These are phyloP conservation scores for Novumbra hubbsi DNA, from an alignment of 2,797 vertebrate genomes.

Conservation along the genomic window DNA sequence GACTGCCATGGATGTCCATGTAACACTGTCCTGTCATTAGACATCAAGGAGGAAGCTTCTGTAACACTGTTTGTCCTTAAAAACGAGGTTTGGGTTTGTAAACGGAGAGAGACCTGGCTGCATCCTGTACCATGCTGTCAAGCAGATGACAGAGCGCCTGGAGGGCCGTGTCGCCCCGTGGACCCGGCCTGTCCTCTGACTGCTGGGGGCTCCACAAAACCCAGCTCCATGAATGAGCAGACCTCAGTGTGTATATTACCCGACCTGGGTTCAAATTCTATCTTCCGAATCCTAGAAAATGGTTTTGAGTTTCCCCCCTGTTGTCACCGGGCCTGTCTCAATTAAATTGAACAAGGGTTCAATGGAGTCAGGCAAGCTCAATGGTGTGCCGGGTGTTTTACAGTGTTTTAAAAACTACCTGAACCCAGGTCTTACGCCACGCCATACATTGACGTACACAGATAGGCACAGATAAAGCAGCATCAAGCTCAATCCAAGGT, in stretches of 20 bases:
- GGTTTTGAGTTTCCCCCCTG: background rate
- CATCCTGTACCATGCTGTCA: constrained; percentile 14
- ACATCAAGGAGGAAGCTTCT: constrained; percentile 7
- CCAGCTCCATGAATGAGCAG: background rate
- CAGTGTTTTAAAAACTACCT: background rate
- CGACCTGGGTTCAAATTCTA: background rate
- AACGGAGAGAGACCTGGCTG: constrained; percentile 1
- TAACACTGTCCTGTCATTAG: constrained; percentile 52
- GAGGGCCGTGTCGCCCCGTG: constrained; percentile 6
- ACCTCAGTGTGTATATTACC: background rate
- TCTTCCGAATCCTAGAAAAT: background rate
- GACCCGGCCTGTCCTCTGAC: background rate
- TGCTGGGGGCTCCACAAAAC: background rate
- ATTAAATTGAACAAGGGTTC: background rate
- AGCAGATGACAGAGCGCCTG: constrained; percentile 13
- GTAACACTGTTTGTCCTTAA: background rate
- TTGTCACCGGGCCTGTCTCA: no score
- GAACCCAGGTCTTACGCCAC: background rate
- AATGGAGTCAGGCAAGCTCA: background rate
- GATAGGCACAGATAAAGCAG: background rate
- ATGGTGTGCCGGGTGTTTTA: background rate
- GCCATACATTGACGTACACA: background rate
- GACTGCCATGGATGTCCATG: constrained; percentile 47
- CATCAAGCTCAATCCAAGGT: background rate
- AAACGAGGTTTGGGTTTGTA: background rate